Base-by-base conservation (phyloP, 2,797 vertebrate species). In the Coccyzus lansbergi region DNA sequence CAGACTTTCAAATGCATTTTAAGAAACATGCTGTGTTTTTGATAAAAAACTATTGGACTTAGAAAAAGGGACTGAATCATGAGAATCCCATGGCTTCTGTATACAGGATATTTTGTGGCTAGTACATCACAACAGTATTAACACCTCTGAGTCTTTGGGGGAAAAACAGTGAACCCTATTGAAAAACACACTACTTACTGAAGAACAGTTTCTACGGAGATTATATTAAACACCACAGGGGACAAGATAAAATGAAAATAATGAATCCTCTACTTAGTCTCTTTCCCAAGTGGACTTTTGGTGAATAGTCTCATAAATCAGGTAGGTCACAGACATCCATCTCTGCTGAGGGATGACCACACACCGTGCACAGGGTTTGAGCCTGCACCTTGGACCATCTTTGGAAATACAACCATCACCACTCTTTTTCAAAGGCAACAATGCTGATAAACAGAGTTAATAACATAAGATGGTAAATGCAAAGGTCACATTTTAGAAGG, bases 291-390 rank as follows among this genome's bases (percentile, higher is more conserved):
- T 15, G 33, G 22, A 53, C 8, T 79, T 75, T 12, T 76, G 14
- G 9, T 21, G 31, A 84, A 72, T 22, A 26, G 10, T 36, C 8
- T 28, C 4, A 0, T 44, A 62, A 56, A 6, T 44, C 51, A 62
- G 34, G 31, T 5, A 74, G 48, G 58, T 40, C 36, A 82, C 46
- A 77, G 55, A 17, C 0, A 1, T 49, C 12, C n/a, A 58, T 28
- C 24, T 69, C 10, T 21, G 29, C 40, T 7, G 28, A 90, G 36
- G 46, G 25, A 49, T 8, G 12, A 78, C 7, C 53, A 59, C n/a
- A 69, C 3, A 25, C 8, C n/a, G 31, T 0, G 0, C 0, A 3
- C 40, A 9, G 15, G 28, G 15, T 13, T 40, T 60, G 12, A 78
- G 31, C 15, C 46, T 38, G 20, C 10, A n/a, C 21, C 29, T 29